Conservation (phyloP, 2,888 invertebrate species). For the Nematopogon swammerdamellus region DNA sequence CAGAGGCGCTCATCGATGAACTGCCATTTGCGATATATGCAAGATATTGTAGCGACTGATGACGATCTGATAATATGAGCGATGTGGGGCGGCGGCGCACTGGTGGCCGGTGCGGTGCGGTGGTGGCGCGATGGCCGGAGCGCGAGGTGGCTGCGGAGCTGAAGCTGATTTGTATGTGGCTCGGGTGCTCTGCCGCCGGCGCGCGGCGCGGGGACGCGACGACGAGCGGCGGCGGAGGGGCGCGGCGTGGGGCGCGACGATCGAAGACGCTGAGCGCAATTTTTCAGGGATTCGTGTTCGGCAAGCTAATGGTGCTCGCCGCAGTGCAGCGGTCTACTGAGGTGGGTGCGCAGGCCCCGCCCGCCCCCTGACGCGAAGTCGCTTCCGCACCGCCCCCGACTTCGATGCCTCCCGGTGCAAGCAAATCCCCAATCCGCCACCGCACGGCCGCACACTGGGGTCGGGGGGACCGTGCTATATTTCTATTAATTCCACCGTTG, state of each 20-base stretch:
- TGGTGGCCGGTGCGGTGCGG: slow-evolving; percentile 13
- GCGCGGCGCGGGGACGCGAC: slow-evolving; percentile 26
- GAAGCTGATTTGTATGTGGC: slow-evolving; percentile 43
- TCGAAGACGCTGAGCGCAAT: slow-evolving; percentile 46
- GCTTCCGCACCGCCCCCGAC: slow-evolving; percentile 33
- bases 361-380: slow-evolving; percentile 16
- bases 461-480: slow-evolving; percentile 47
- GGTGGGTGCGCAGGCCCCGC: no score
- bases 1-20: no score
- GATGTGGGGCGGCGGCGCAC: no score
- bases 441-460: slow-evolving; percentile 41
- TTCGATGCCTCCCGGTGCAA: slow-evolving; percentile 36
- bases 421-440: slow-evolving; percentile 46
- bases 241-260: slow-evolving; percentile 30
- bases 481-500: slow-evolving; percentile 52
- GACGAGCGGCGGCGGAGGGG: slow-evolving; percentile 1
- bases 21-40: neutral
- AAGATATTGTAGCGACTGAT: neutral
- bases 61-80: no score
- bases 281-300: slow-evolving; percentile 50
- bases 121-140: slow-evolving; percentile 7
- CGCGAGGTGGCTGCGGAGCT: slow-evolving; percentile 16
- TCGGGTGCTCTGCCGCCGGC: no score
- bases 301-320: slow-evolving; percentile 32
- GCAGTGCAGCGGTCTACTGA: slow-evolving; percentile 27